A percentile compares a stretch with the other conserved stretches of the same genome.
Conservation (phyloP, 2,888 invertebrate species). For the Monochamus alternatus region DNA sequence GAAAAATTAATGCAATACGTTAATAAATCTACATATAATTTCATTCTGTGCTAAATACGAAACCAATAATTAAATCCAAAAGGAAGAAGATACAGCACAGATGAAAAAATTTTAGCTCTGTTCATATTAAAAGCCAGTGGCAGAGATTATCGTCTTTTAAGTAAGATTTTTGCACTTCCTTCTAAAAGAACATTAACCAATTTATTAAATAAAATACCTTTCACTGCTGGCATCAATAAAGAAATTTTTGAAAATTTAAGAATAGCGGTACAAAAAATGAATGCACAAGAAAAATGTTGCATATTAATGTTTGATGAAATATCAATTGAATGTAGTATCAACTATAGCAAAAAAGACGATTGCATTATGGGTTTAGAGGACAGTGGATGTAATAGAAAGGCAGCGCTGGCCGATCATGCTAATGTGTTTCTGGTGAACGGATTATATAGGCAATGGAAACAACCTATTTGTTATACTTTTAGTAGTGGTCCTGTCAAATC, state of each 20-base stretch:
- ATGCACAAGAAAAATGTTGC: conserved; percentile 42
- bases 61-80: background rate
- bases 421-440: conserved; percentile 55
- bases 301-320: conserved; percentile 55
- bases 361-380: conserved; percentile 48
- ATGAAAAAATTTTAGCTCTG: conserved; percentile 37
- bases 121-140: conserved; percentile 50
- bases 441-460: conserved; percentile 54
- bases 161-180: conserved; percentile 50
- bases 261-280: conserved; percentile 33
- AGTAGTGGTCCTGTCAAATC: no score
- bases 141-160: conserved; percentile 45
- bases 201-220: conserved; percentile 45
- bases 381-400: conserved; percentile 33
- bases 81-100: background rate
- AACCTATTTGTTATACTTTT: conserved; percentile 52
- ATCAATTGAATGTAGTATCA: conserved; percentile 39
- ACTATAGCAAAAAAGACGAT: conserved; percentile 44
- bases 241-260: conserved; percentile 44
- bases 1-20: background rate
- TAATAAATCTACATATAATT: background rate
- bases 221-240: conserved; percentile 42
- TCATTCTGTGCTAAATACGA: background rate
- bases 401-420: conserved; percentile 50
- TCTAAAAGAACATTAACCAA: conserved; percentile 44